These are phyloP conservation scores for Serranus cabrilla DNA, from an alignment of 2,797 vertebrate species.

Conservation along the genomic window DNA sequence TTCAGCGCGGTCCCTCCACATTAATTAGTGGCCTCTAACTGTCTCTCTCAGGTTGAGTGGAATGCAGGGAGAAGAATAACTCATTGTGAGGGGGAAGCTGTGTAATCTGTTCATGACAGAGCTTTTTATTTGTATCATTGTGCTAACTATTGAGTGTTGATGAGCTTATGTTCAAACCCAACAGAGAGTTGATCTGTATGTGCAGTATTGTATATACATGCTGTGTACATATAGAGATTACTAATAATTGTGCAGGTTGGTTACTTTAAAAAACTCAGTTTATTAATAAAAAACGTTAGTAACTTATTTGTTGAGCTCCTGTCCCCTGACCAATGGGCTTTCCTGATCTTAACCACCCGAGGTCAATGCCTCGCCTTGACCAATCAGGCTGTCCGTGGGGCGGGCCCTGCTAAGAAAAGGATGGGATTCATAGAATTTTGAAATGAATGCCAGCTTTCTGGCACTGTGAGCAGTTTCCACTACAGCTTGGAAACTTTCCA, in stretches of 20 bases:
- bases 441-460: background rate
- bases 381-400: too few species aligned
- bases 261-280: background rate
- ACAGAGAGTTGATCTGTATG: background rate
- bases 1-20: slow-evolving; percentile 19
- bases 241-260: background rate
- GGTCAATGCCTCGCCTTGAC: too few species aligned
- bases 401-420: too few species aligned
- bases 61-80: slow-evolving; percentile 29
- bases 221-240: background rate
- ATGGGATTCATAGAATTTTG: too few species aligned
- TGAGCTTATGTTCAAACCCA: slow-evolving; percentile 6
- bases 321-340: too few species aligned
- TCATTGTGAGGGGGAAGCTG: background rate
- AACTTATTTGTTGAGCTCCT: too few species aligned
- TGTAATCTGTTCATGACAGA: slow-evolving; percentile 6
- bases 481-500: slow-evolving; percentile 17
- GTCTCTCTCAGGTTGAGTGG: slow-evolving; percentile 27
- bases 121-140: background rate
- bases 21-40: slow-evolving; percentile 38
- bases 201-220: background rate
- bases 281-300: background rate
- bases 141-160: background rate
- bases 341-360: too few species aligned
- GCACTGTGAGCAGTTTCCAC: slow-evolving; percentile 5